Evolutionary conservation across 2,113 vertebrate genomes (phyloP).

Genomic region (Anhinga anhinga): DNA sequence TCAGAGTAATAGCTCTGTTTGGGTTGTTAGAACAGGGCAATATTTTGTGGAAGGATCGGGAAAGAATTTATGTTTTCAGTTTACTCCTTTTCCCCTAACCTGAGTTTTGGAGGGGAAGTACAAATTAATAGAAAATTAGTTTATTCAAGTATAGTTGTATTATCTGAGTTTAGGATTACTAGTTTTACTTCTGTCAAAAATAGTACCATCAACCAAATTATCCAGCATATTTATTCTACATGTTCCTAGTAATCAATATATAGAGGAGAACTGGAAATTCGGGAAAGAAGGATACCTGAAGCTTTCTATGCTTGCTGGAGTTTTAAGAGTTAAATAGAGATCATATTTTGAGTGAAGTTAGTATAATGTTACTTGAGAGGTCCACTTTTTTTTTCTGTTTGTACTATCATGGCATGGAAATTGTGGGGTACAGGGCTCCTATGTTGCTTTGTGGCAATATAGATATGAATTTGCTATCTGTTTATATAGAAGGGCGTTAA

Average conservation of each 20-base stretch:
- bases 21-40: neutral
- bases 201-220: neutral
- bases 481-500: neutral
- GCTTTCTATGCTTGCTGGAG: neutral
- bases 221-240: neutral
- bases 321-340: neutral
- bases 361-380: neutral
- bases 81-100: neutral
- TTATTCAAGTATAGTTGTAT: neutral
- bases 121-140: neutral
- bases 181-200: neutral
- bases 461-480: fast-evolving
- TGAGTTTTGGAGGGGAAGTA: neutral
- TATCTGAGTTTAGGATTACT: neutral
- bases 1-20: neutral
- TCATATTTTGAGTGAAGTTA: neutral
- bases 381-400: neutral
- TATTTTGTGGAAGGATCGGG: neutral
- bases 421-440: neutral
- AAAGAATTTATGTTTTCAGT: neutral
- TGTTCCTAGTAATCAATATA: neutral
- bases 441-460: neutral
- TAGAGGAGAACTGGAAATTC: neutral
- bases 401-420: neutral
- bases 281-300: neutral